Conservation (phyloP, 2,888 invertebrate species). For the Microdon myrmicae region DNA sequence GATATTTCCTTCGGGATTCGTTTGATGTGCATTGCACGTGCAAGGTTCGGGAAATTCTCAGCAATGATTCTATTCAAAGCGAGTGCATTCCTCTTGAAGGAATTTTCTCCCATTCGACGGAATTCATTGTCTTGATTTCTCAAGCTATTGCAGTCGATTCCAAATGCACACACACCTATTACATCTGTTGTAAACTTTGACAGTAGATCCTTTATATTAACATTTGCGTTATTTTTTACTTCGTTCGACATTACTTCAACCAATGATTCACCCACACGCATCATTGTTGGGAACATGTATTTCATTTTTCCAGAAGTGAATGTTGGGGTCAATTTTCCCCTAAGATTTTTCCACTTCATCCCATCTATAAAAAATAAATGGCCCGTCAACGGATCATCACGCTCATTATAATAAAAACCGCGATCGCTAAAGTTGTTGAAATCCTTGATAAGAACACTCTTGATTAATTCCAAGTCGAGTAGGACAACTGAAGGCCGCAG, state of each 20-base stretch:
- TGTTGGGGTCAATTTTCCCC: slow-evolving; percentile 67
- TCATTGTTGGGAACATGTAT: slow-evolving; percentile 65
- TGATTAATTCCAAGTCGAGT: slow-evolving; percentile 61
- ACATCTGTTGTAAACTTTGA: slow-evolving; percentile 68
- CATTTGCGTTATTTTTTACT: background rate
- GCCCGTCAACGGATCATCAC: slow-evolving; percentile 58
- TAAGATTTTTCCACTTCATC: slow-evolving; percentile 66
- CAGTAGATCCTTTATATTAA: slow-evolving; percentile 66
- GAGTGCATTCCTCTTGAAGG: slow-evolving; percentile 48
- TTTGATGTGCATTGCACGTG: slow-evolving; percentile 25
- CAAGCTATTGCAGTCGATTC: slow-evolving; percentile 66
- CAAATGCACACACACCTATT: slow-evolving; percentile 68
- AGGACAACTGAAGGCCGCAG: slow-evolving; percentile 55
- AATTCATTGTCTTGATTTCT: slow-evolving; percentile 63
- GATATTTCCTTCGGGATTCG: slow-evolving; percentile 25
- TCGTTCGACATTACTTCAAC: slow-evolving; percentile 43
- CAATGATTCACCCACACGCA: slow-evolving; percentile 57
- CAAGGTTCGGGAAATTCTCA: slow-evolving; percentile 30
- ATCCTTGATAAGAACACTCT: slow-evolving; percentile 63
- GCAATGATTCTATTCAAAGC: slow-evolving; percentile 54
- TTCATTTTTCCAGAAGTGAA: slow-evolving; percentile 69
- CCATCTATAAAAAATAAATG: slow-evolving; percentile 62
- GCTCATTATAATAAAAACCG: slow-evolving; percentile 53
- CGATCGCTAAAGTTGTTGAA: slow-evolving; percentile 64
- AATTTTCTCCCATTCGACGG: slow-evolving; percentile 54